A percentile compares a stretch with the other conserved stretches of the same genome.
phyloP scores from a whole-genome alignment of 2,797 vertebrate species.

The Melanotaenia trifasciata region DNA sequence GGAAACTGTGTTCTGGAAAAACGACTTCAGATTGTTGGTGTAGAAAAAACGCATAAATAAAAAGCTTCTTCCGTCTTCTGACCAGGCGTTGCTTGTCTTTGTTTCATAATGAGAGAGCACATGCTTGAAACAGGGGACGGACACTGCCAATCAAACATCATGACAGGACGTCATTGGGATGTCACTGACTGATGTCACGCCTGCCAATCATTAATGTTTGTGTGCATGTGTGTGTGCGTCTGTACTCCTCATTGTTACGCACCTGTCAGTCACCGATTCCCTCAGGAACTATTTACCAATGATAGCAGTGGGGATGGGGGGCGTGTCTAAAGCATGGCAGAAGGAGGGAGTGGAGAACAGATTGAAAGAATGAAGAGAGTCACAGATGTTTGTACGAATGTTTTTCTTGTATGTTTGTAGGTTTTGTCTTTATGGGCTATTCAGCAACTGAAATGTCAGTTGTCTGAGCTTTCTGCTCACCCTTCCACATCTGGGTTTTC shows the following conservation, averaged over 20 bases:
- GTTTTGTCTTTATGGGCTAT: conserved; percentile 16
- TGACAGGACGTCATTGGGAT: conserved; percentile 80
- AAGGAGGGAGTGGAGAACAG: conserved; percentile 43
- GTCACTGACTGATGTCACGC: conserved; percentile 71
- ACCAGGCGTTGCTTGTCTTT: conserved; percentile 61
- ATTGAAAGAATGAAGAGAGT: conserved; percentile 50
- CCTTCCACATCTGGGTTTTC: background rate
- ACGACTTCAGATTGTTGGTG: conserved; percentile 7
- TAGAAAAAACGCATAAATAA: conserved; percentile 1
- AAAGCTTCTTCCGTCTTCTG: conserved; percentile 24
- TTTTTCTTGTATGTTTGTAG: conserved; percentile 41
- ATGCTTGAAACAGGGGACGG: conserved; percentile 53
- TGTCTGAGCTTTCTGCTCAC: conserved; percentile 10
- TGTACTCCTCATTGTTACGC: conserved; percentile 15
- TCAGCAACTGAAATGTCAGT: conserved; percentile 40
- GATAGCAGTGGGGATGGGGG: conserved; percentile 33
- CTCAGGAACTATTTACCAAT: conserved; percentile 56
- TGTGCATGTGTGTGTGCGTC: background rate
- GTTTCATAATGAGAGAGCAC: conserved; percentile 77
- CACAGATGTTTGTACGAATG: conserved; percentile 62
- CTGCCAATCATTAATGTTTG: conserved; percentile 64
- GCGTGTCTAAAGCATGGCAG: conserved; percentile 45
- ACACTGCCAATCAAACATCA: conserved; percentile 67
- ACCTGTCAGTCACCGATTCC: conserved; percentile 58
- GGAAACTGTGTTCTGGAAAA: background rate